phyloP scores from a whole-genome alignment of 2,797 vertebrate genomes.

The Syndactyla subalaris region DNA sequence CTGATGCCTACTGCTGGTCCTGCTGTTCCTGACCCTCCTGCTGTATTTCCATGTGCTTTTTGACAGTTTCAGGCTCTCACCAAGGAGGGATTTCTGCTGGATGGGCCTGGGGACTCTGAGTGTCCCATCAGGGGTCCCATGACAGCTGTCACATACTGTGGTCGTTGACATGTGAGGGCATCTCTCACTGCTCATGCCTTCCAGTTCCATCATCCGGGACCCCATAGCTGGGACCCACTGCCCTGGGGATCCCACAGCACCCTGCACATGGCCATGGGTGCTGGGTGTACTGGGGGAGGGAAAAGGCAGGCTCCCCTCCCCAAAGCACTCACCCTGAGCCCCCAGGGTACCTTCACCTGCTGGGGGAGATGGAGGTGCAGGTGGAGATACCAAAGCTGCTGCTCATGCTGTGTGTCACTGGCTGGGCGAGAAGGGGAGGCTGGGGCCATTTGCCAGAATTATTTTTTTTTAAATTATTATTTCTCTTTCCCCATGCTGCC shows the following conservation, averaged over 20 bases:
- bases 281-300: background rate
- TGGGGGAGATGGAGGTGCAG: background rate
- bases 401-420: rapidly evolving
- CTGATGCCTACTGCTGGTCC: background rate
- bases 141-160: background rate
- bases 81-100: background rate
- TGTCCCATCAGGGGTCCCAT: rapidly evolving
- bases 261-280: rapidly evolving
- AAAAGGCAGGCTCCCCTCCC: background rate
- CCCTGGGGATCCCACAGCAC: background rate
- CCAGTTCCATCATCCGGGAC: background rate
- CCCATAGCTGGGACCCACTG: rapidly evolving
- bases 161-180: rapidly evolving
- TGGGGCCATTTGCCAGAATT: background rate
- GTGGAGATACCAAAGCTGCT: background rate
- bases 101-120: background rate
- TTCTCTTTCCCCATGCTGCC: background rate
- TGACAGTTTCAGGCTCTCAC: background rate
- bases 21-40: background rate
- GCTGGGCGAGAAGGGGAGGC: background rate
- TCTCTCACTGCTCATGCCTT: rapidly evolving
- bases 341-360: background rate
- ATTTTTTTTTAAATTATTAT: background rate
- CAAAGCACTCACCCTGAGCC: background rate
- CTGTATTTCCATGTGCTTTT: background rate